A percentile compares a stretch with the other conserved stretches of the same genome.
Evolutionary conservation across 2,888 invertebrate genomes (phyloP).

Genomic region (Subacronicta megacephala): DNA sequence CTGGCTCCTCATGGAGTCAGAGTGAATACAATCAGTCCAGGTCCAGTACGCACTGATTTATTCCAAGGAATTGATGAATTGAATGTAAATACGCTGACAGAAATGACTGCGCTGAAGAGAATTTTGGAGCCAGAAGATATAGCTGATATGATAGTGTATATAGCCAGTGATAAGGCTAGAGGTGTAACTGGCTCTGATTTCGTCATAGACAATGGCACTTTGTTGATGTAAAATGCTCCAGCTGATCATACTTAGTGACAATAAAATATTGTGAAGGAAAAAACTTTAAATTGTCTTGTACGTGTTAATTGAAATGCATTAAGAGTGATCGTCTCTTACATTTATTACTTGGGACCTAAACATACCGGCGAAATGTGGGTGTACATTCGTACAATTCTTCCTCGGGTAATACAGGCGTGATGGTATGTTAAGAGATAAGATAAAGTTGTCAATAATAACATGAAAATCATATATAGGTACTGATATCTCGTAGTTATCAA

Average conservation of each 20-base stretch:
- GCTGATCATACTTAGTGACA: not conserved
- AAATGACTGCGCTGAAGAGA: conserved; percentile 30
- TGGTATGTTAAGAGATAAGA: too few relatives aligned
- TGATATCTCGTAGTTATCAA: too few relatives aligned
- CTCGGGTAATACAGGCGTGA: too few relatives aligned
- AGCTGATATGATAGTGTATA: conserved; percentile 55
- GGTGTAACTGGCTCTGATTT: conserved; percentile 62
- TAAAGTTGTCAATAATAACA: too few relatives aligned
- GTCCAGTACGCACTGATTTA: conserved; percentile 82
- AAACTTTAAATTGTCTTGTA: too few relatives aligned
- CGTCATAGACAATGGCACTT: conserved; percentile 46
- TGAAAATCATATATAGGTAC: too few relatives aligned
- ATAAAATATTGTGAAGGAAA: too few relatives aligned
- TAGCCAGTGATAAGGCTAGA: conserved; percentile 63
- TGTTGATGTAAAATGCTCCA: conserved; percentile 17
- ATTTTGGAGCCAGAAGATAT: conserved; percentile 38
- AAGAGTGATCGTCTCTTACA: too few relatives aligned
- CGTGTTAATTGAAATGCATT: not conserved
- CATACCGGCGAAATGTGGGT: too few relatives aligned
- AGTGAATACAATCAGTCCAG: conserved; percentile 80
- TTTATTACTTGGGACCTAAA: too few relatives aligned
- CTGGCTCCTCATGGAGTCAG: conserved; percentile 92
- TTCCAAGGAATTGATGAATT: conserved; percentile 56
- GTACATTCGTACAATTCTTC: too few relatives aligned
- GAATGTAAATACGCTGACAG: not conserved